A percentile compares a stretch with the other conserved stretches of the same genome.
Conservation (phyloP, 2,113 vertebrate species). For the Hydrochoerus hydrochaeris region DNA sequence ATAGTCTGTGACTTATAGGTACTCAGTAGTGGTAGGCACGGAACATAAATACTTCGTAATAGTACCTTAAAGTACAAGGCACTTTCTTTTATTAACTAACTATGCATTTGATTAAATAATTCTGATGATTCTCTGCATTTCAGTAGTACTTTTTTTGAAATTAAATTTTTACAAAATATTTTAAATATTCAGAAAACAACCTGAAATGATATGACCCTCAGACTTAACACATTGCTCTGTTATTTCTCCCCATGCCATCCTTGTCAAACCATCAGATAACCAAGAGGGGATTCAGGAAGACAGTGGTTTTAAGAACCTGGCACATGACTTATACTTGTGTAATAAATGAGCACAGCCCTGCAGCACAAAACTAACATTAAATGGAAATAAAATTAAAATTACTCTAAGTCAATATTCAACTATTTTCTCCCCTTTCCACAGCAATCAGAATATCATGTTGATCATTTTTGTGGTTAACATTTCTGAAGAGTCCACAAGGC, state of each 20-base stretch:
- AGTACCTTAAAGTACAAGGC: background rate
- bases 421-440: background rate
- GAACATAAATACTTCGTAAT: background rate
- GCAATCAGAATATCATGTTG: background rate
- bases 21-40: background rate
- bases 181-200: constrained; percentile 39
- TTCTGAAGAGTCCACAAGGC: constrained; percentile 11
- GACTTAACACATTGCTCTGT: constrained; percentile 6
- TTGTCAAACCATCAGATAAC: background rate
- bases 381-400: background rate
- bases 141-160: background rate
- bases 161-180: constrained; percentile 34
- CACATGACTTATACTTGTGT: background rate
- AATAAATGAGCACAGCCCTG: background rate
- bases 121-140: background rate
- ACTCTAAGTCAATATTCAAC: background rate
- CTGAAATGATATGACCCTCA: background rate
- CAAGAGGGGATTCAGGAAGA: constrained; percentile 4
- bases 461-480: background rate
- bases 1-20: background rate
- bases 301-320: background rate
- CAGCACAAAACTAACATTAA: constrained; percentile 33
- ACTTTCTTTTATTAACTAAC: background rate
- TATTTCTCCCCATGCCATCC: background rate
- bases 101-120: background rate